Percentiles rank a stretch among this genome's conserved stretches.
phyloP scores from a whole-genome alignment of 1,140 invertebrate species.

The Atta colombica region DNA sequence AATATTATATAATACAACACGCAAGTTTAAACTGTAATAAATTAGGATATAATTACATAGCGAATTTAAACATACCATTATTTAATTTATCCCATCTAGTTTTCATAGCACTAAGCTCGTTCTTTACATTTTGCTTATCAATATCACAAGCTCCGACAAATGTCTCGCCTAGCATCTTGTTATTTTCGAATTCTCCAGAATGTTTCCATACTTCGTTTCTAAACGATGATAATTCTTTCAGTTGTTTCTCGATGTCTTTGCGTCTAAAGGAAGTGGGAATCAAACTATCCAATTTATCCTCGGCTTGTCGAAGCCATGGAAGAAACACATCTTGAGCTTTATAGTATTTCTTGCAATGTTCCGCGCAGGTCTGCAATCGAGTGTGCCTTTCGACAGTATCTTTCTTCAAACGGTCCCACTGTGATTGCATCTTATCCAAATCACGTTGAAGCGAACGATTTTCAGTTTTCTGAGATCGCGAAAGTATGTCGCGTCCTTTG shows the following conservation, averaged over 20 bases:
- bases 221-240: constrained; percentile 95
- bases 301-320: constrained; percentile 95
- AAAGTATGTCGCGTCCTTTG: constrained; percentile 93
- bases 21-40: neutral
- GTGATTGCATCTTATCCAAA: constrained; percentile 94
- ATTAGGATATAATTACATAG: neutral
- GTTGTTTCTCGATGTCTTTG: constrained; percentile 94
- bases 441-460: constrained; percentile 89
- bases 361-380: constrained; percentile 94
- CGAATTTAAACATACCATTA: constrained; percentile 88
- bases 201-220: constrained; percentile 97
- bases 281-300: constrained; percentile 94
- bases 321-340: constrained; percentile 94
- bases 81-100: constrained; percentile 96
- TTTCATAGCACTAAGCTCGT: constrained; percentile 93
- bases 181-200: constrained; percentile 96
- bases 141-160: constrained; percentile 95
- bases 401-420: constrained; percentile 96
- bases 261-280: constrained; percentile 93
- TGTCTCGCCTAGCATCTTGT: constrained; percentile 93
- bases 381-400: constrained; percentile 94
- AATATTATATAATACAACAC: constrained; percentile 8
- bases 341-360: constrained; percentile 97
- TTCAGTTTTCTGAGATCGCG: constrained; percentile 88
- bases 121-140: constrained; percentile 95